Evolutionary conservation across 2,888 invertebrate genomes (phyloP).

Genomic region (Tupiocoris notatus): DNA sequence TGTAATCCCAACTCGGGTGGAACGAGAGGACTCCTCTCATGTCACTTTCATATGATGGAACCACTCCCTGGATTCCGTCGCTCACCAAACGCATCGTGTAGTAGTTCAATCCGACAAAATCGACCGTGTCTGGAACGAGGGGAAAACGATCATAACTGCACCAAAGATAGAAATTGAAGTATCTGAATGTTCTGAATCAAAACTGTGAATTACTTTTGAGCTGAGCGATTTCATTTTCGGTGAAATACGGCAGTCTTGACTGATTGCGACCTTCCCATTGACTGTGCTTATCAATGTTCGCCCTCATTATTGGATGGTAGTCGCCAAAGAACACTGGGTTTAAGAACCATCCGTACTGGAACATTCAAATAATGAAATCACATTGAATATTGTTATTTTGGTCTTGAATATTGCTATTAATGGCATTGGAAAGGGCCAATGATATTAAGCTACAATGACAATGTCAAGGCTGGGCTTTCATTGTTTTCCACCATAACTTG

Average conservation of each 20-base stretch:
- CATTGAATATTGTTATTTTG: too few species aligned
- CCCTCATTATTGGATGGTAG: slow-evolving; percentile 58
- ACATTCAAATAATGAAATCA: neutral
- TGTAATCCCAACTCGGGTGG: slow-evolving; percentile 7
- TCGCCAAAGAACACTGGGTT: slow-evolving; percentile 54
- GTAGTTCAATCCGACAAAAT: slow-evolving; percentile 38
- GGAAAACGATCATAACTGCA: too few species aligned
- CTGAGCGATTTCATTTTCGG: slow-evolving; percentile 59
- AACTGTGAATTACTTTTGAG: slow-evolving; percentile 54
- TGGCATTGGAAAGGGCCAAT: too few species aligned
- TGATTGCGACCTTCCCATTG: slow-evolving; percentile 54
- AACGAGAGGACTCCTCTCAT: neutral
- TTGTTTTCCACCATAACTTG: too few species aligned
- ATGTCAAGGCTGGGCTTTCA: too few species aligned
- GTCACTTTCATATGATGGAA: slow-evolving; percentile 11
- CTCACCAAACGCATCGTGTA: slow-evolving; percentile 17
- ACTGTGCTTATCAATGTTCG: slow-evolving; percentile 55
- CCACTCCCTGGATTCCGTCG: neutral
- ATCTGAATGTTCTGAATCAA: too few species aligned
- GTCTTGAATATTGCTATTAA: too few species aligned
- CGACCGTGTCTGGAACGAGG: slow-evolving; percentile 29
- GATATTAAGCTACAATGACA: too few species aligned
- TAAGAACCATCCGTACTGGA: slow-evolving; percentile 49
- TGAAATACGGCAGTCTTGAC: slow-evolving; percentile 57
- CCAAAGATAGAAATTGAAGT: too few species aligned